Base-by-base conservation (phyloP, 2,113 vertebrate species). In the Dendropsophus ebraccatus region DNA sequence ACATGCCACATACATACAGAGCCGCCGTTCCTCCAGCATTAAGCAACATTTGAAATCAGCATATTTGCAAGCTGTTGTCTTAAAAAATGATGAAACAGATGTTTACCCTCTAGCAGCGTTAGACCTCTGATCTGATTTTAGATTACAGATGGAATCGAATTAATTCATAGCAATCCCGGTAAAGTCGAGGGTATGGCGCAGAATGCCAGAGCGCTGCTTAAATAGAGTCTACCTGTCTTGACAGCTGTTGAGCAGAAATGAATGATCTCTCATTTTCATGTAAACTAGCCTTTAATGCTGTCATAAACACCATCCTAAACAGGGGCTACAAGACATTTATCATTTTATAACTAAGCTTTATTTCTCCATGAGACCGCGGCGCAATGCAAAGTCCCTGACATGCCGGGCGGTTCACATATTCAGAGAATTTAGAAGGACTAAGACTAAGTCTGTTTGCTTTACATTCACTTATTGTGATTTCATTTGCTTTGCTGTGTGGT, bases 81-180 rank as follows among this genome's bases (percentile, higher is more conserved):
- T 89, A 73, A 89, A 93, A 92, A 90, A 88, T 89, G 88, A 91
- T 91, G 91, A 92, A 94, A 91, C 93, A 95, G 93, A 92, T 93
- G 91, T 93, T 90, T 89, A 89, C 91, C 92, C 92, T 90, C 87
- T 85, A 92, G 91, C 92, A 92, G 88, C 87, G 78, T 91, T 91
- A 92, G 92, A 92, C 92, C 93, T 92, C 91, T 92, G 92, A 93
- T 92, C 90, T 92, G 90, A 90, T 91, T 92, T 93, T 91, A 92
- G 90, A 89, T 94, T 94, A 91, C 90, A 92, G 91, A 90, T 90
- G 88, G 89, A 94, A 92, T 91, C 92, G 89, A 93, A 90, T 91
- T 89, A 92, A 91, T 92, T 92, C 87, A 82, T 88, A 87, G 87
- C 90, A 88, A 88, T 91, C 89, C 83, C 89, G 90, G 82, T 92